Evolutionary conservation across 2,113 vertebrate species (phyloP).

Genomic region (Grallaria varia): DNA sequence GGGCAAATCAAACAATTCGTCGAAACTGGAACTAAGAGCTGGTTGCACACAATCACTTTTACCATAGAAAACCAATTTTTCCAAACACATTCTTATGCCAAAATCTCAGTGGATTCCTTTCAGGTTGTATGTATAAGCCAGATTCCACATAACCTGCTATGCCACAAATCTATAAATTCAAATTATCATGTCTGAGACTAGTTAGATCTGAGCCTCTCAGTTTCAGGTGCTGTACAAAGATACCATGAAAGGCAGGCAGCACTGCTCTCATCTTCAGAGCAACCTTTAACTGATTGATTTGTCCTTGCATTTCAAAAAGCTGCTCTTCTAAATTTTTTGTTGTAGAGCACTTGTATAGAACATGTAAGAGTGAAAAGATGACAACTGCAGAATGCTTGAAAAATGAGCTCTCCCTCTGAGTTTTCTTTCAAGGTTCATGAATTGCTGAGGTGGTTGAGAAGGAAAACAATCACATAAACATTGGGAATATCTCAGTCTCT

Average conservation of each 20-base stretch:
- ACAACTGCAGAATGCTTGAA: background rate
- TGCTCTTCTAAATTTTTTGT: background rate
- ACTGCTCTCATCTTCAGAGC: background rate
- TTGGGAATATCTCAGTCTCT: background rate
- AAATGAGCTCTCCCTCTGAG: background rate
- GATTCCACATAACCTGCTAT: background rate
- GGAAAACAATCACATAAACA: background rate
- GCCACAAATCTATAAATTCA: background rate
- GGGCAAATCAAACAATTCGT: background rate
- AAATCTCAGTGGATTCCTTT: background rate
- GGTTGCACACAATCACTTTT: background rate
- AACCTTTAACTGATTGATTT: conserved; percentile 2
- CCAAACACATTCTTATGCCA: background rate
- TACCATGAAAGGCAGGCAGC: background rate
- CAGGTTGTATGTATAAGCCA: background rate
- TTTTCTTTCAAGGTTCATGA: background rate
- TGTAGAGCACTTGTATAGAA: background rate
- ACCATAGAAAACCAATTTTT: background rate
- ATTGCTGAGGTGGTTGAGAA: background rate
- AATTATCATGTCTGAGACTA: background rate
- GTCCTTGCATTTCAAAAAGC: background rate
- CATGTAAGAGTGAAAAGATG: background rate
- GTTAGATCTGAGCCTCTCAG: background rate
- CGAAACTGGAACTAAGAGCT: background rate
- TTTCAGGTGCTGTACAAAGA: background rate